Base-by-base conservation (phyloP, 2,888 invertebrate genomes). In the Andrena dorsata region DNA sequence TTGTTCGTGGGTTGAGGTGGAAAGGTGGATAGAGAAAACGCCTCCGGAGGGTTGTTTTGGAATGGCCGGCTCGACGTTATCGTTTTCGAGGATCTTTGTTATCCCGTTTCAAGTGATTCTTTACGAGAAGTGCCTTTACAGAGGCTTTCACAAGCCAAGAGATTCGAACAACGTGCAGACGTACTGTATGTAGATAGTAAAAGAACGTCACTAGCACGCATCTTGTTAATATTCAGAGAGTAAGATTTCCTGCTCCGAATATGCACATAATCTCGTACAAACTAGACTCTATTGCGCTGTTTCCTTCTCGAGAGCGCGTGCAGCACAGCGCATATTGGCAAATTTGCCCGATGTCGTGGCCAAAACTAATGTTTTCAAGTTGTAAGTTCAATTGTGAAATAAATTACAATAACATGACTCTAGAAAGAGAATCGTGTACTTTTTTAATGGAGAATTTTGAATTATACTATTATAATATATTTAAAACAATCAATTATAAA, bases 31-130 rank as follows among this genome's bases (percentile, higher is more conserved):
- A 7, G 23, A 16, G n/a, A n/a, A 60, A 32, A 8, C 1, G 8
- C n/a, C 60, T 16, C n/a, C 60, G 32, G 35, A 32, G 61, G 35
- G 41, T 63, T 41, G 63, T 63, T 41, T 20, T 32, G 7, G 13
- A 63, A 63, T 35, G 20, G 63, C 5, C 20, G 20, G 20, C 61
- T 35, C 61, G 32, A 20, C 61, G 61, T 32, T 41, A 13, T 41
- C 63, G 16, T 63, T 63, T 63, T 63, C 41, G 20, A 26, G 61
- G 61, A 35, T 35, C 61, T 63, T 30, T 20, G 32, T 23, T 63
- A 20, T 35, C 32, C 35, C 35, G 61, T 35, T 63, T 35, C 10
- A 20, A 63, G 13, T 20, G 20, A 35, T 63, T 63, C 60, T 32
- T 30, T 20, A 8, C 30, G 60, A 8, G 60, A 30, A 30, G 30